Conservation (phyloP, 1,140 invertebrate genomes). For the Drosophila virilis region DNA sequence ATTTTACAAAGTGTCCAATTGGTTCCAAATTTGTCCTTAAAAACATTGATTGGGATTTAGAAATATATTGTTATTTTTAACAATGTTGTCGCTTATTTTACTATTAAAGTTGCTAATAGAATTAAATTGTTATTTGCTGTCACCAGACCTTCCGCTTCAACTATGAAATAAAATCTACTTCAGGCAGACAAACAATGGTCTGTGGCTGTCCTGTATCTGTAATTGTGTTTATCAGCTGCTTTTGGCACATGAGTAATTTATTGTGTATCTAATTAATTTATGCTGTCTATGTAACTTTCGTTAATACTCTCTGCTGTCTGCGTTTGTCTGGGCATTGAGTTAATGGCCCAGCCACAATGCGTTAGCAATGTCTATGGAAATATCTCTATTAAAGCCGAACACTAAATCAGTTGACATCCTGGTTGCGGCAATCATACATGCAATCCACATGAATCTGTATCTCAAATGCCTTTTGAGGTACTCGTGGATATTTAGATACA, state of each 20-base stretch:
- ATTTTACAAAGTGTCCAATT: too few species aligned
- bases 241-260: constrained; percentile 70
- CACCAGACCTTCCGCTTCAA: not conserved
- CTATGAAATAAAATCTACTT: not conserved
- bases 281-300: constrained; percentile 64
- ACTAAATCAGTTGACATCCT: constrained; percentile 11
- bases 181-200: not conserved
- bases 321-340: constrained; percentile 18
- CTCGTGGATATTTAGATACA: constrained; percentile 1
- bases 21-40: too few species aligned
- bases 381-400: constrained; percentile 49
- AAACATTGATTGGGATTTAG: too few species aligned
- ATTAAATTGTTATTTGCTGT: not conserved
- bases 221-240: constrained; percentile 54
- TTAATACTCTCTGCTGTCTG: constrained; percentile 23
- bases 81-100: too few species aligned
- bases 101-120: not conserved
- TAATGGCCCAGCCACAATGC: constrained; percentile 52
- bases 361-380: constrained; percentile 13
- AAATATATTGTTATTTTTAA: too few species aligned
- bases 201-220: constrained; percentile 2
- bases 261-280: constrained; percentile 73
- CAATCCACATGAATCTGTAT: constrained; percentile 5
- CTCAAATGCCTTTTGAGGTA: not conserved
- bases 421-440: not conserved